These are phyloP conservation scores for Pollenia amentaria DNA, from an alignment of 2,888 invertebrate genomes.

Conservation along the genomic window DNA sequence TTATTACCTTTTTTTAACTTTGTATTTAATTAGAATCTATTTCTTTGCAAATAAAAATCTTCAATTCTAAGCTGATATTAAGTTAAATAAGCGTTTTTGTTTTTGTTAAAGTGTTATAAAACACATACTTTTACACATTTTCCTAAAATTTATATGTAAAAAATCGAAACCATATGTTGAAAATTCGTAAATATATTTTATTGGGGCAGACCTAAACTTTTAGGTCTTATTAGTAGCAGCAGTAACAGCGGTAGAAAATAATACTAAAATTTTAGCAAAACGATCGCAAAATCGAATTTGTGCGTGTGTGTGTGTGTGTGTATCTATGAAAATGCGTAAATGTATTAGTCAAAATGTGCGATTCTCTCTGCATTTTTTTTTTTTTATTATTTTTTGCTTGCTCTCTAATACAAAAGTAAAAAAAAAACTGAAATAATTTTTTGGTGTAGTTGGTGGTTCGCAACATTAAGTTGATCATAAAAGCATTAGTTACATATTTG, in stretches of 20 bases:
- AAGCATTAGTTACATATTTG: slow-evolving; percentile 84
- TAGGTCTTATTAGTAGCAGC: slow-evolving; percentile 1
- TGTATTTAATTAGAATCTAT: too few relatives aligned
- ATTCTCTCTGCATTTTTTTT: slow-evolving; percentile 57
- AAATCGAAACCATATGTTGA: slow-evolving; percentile 69
- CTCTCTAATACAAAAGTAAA: slow-evolving; percentile 69
- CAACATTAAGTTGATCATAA: slow-evolving; percentile 74
- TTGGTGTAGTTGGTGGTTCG: slow-evolving; percentile 74
- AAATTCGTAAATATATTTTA: slow-evolving; percentile 69
- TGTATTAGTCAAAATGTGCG: slow-evolving; percentile 50
- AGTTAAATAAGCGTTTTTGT: slow-evolving; percentile 55
- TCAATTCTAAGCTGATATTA: slow-evolving; percentile 41
- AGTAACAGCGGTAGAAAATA: slow-evolving; percentile 38
- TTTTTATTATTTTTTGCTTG: slow-evolving; percentile 9
- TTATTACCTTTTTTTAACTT: slow-evolving; percentile 38
- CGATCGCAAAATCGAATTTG: slow-evolving; percentile 46
- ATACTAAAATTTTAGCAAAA: slow-evolving; percentile 58
- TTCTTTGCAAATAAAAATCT: slow-evolving; percentile 26
- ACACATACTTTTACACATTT: slow-evolving; percentile 1
- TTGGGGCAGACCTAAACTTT: slow-evolving; percentile 67
- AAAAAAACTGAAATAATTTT: slow-evolving; percentile 49
- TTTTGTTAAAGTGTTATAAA: too few relatives aligned
- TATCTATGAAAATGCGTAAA: slow-evolving; percentile 9
- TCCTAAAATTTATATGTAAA: slow-evolving; percentile 34
- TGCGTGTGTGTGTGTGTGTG: slow-evolving; percentile 13